Percentiles rank a stretch among this genome's conserved stretches.
These are phyloP conservation scores for Chrysolina americana DNA, from an alignment of 2,888 invertebrate genomes.

Conservation along the genomic window DNA sequence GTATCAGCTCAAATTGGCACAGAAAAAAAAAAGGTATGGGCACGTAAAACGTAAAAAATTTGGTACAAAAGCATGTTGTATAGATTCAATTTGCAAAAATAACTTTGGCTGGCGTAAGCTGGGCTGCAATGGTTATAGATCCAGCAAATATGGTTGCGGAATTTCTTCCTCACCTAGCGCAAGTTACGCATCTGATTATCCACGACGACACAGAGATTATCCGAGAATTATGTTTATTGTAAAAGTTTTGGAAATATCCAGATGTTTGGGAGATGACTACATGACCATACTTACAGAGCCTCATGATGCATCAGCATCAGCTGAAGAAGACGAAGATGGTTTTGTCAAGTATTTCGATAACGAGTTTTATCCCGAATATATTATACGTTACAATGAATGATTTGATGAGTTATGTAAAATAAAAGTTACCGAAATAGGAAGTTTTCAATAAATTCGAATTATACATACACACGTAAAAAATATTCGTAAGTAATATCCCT, in stretches of 20 bases:
- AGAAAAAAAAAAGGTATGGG: background rate
- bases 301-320: background rate
- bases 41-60: background rate
- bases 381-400: background rate
- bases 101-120: conserved; percentile 17
- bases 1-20: background rate
- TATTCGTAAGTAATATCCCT: too few relatives aligned
- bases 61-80: background rate
- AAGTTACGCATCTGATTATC: conserved; percentile 18
- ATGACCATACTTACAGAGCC: conserved; percentile 21
- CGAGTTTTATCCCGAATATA: conserved; percentile 18
- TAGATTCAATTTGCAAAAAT: conserved; percentile 9
- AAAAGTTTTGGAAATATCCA: conserved; percentile 13
- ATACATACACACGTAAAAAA: too few relatives aligned
- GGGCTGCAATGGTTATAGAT: background rate
- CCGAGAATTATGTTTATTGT: conserved; percentile 6
- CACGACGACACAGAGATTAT: background rate
- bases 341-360: conserved; percentile 21
- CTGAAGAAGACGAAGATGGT: background rate
- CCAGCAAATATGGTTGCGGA: conserved; percentile 15
- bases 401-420: too few relatives aligned
- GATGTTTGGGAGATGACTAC: background rate
- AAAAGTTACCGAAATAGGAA: too few relatives aligned
- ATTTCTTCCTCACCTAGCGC: conserved; percentile 5
- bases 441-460: too few relatives aligned